A percentile compares a stretch with the other conserved stretches of the same genome.
phyloP scores from a whole-genome alignment of 2,888 invertebrate species.

The Lycia hirtaria region DNA sequence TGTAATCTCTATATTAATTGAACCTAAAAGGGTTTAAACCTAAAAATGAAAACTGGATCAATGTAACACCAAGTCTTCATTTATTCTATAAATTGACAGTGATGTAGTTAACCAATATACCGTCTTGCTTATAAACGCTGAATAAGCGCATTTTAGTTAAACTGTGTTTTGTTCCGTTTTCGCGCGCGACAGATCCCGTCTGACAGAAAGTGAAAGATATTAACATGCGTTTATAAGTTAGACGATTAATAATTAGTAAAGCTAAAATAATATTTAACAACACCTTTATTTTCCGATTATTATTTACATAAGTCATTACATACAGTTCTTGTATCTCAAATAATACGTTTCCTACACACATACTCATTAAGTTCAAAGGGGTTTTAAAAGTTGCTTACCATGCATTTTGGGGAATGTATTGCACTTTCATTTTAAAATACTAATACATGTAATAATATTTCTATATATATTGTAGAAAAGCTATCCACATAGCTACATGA shows the following conservation, averaged over 20 bases:
- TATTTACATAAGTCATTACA: slow-evolving; percentile 32
- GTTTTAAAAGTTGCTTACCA: slow-evolving; percentile 49
- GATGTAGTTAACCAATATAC: slow-evolving; percentile 24
- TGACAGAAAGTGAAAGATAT: too few relatives aligned
- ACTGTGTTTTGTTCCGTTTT: too few relatives aligned
- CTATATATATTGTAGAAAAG: slow-evolving; percentile 5
- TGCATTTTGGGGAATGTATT: slow-evolving; percentile 73
- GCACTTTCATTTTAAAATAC: slow-evolving; percentile 49
- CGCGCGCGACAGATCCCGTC: too few relatives aligned
- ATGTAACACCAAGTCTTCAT: slow-evolving; percentile 27
- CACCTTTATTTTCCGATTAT: slow-evolving; percentile 31
- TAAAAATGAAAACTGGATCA: slow-evolving; percentile 5
- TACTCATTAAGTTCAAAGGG: slow-evolving; percentile 38
- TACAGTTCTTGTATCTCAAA: slow-evolving; percentile 21
- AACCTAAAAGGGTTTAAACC: background rate
- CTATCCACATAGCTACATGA: slow-evolving; percentile 2
- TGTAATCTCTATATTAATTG: background rate
- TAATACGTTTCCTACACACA: slow-evolving; percentile 24
- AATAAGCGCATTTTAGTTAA: too few relatives aligned
- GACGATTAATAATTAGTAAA: slow-evolving; percentile 19
- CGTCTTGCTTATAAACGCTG: too few relatives aligned
- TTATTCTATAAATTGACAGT: slow-evolving; percentile 36
- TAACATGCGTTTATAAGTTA: too few relatives aligned
- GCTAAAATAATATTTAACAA: slow-evolving; percentile 29
- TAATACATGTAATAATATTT: slow-evolving; percentile 38